phyloP scores from a whole-genome alignment of 1,140 invertebrate genomes.

The Alviniconcha marisindica region DNA sequence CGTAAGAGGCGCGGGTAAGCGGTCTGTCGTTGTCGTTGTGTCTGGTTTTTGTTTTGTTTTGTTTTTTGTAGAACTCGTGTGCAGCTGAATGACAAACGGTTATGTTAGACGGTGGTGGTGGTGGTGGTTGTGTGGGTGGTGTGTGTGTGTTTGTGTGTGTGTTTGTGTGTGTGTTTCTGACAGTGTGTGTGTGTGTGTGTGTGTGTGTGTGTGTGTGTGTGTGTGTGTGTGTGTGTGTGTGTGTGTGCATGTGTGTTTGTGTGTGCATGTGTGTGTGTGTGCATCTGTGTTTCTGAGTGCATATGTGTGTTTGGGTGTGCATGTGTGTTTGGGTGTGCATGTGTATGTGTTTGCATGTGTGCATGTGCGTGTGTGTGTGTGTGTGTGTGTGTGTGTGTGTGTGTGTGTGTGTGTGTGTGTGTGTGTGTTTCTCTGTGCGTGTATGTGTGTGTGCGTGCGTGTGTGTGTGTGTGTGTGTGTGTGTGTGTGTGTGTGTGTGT shows the following conservation, averaged over 20 bases:
- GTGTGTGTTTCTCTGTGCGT: background rate
- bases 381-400: constrained; percentile 26
- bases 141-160: too few relatives aligned
- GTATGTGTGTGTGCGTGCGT: background rate
- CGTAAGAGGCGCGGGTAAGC: too few relatives aligned
- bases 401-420: background rate
- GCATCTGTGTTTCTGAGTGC: too few relatives aligned
- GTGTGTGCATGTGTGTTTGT: background rate
- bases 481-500: constrained; percentile 7
- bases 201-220: background rate
- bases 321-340: background rate
- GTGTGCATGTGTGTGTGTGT: background rate
- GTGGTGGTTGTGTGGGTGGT: too few relatives aligned
- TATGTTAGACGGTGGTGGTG: too few relatives aligned
- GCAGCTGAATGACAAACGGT: too few relatives aligned
- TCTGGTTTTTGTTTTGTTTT: too few relatives aligned
- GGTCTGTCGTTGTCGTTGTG: too few relatives aligned
- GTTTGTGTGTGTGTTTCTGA: too few relatives aligned
- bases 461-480: background rate
- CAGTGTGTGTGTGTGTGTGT: background rate
- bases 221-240: background rate
- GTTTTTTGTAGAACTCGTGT: too few relatives aligned
- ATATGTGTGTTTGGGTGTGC: too few relatives aligned
- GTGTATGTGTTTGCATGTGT: background rate
- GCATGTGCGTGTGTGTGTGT: constrained; percentile 20